Evolutionary conservation across 2,113 vertebrate species (phyloP).

Genomic region (Rhinoptilus africanus): DNA sequence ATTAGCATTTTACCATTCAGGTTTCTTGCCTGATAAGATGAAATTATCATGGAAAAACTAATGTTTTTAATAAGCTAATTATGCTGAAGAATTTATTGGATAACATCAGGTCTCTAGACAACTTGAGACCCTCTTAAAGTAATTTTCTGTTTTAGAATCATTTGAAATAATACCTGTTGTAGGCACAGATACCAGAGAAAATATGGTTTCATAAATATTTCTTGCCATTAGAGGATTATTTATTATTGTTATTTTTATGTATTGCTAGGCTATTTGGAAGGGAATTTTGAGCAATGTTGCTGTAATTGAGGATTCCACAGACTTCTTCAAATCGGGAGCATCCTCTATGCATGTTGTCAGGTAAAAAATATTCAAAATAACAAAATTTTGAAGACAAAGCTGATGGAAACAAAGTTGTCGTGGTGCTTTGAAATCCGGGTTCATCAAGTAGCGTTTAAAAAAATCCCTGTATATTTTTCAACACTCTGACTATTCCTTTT

Average conservation of each 20-base stretch:
- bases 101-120: neutral
- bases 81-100: neutral
- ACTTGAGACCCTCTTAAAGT: neutral
- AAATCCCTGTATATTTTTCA: neutral
- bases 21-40: neutral
- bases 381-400: neutral
- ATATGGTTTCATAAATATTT: neutral
- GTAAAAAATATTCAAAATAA: constrained; percentile 55
- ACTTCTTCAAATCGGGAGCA: constrained; percentile 87
- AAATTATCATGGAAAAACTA: neutral
- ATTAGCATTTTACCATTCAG: neutral
- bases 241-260: neutral
- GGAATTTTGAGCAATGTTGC: constrained; percentile 80
- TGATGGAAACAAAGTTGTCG: neutral
- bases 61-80: neutral
- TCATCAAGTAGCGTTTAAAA: neutral
- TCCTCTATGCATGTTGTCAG: constrained; percentile 86
- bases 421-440: neutral
- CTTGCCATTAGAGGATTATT: neutral
- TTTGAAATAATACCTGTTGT: neutral
- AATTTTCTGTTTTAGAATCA: neutral
- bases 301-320: constrained; percentile 78
- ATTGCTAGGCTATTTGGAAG: constrained; percentile 78
- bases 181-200: neutral
- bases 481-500: neutral